Conservation (phyloP, 2,797 vertebrate genomes). For the Chrosomus eos region DNA sequence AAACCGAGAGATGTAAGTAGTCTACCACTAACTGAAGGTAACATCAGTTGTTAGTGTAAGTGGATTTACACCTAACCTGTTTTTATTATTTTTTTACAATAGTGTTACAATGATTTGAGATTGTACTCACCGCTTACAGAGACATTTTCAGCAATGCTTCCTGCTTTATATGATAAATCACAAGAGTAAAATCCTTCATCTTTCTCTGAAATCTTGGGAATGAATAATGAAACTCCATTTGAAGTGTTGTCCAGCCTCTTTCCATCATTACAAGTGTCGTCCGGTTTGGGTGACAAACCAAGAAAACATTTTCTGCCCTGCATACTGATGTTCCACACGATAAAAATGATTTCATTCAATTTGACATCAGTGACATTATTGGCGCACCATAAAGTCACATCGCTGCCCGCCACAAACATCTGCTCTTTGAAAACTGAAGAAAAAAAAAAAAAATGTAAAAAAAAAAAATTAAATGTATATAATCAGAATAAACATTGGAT, state of each 20-base stretch:
- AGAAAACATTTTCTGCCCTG: conserved; percentile 35
- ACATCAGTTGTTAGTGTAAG: not conserved
- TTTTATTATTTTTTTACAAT: not conserved
- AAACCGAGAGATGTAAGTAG: no score
- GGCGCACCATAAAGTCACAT: conserved; percentile 63
- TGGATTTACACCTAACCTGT: not conserved
- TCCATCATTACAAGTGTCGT: conserved; percentile 64
- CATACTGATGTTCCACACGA: conserved; percentile 66
- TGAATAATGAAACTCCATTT: conserved; percentile 57
- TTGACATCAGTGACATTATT: conserved; percentile 33
- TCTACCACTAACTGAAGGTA: not conserved
- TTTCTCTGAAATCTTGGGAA: conserved; percentile 65
- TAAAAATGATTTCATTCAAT: conserved; percentile 59
- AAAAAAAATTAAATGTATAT: no score
- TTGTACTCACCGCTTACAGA: conserved; percentile 64
- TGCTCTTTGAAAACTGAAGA: conserved; percentile 56
- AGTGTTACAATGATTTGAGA: not conserved
- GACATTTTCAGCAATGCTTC: conserved; percentile 35
- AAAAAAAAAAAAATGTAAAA: no score
- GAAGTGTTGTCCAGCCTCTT: conserved; percentile 63
- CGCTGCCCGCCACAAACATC: conserved; percentile 51
- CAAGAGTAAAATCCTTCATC: conserved; percentile 74
- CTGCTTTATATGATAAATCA: conserved; percentile 56
- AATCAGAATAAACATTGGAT: not conserved
- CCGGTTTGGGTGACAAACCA: accelerated